A percentile compares a stretch with the other conserved stretches of the same genome.
Conservation (phyloP, 2,797 vertebrate genomes). For the Pempheris klunzingeri region DNA sequence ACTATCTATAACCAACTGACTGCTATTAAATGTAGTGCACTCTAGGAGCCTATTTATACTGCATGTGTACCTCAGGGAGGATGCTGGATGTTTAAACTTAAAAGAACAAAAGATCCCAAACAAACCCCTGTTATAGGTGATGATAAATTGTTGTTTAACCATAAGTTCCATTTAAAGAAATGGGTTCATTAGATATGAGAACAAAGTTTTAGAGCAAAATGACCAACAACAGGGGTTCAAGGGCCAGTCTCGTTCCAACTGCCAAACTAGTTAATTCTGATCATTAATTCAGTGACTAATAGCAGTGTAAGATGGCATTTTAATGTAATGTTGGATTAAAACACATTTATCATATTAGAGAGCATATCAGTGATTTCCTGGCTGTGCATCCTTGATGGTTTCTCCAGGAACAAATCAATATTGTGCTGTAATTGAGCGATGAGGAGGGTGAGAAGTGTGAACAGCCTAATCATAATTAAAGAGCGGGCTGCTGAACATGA, state of each 20-base stretch:
- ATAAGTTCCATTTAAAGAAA: conserved; percentile 74
- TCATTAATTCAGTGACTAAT: conserved; percentile 88
- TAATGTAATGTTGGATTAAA: conserved; percentile 88
- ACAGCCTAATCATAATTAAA: conserved; percentile 90
- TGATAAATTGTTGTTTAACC: conserved; percentile 79
- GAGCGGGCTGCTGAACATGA: conserved; percentile 78
- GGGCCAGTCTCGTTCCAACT: conserved; percentile 78
- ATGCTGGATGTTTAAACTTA: conserved; percentile 49
- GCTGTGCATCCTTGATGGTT: conserved; percentile 87
- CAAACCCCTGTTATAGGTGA: conserved; percentile 64
- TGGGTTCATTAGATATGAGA: conserved; percentile 75
- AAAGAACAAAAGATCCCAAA: conserved; percentile 71
- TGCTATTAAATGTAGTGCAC: conserved; percentile 49
- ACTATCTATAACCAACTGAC: conserved; percentile 69
- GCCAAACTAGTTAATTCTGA: conserved; percentile 84
- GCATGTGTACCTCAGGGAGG: conserved; percentile 48
- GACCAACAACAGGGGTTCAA: conserved; percentile 78
- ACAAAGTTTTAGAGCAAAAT: conserved; percentile 78
- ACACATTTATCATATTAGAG: conserved; percentile 89
- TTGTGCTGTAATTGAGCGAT: conserved; percentile 89
- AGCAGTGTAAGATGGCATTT: conserved; percentile 84
- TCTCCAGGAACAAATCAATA: conserved; percentile 89
- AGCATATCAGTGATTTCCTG: conserved; percentile 87
- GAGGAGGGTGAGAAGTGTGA: conserved; percentile 87
- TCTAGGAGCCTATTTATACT: conserved; percentile 61